Base-by-base conservation (phyloP, 1,140 invertebrate species). In the Diorhabda elongata region DNA sequence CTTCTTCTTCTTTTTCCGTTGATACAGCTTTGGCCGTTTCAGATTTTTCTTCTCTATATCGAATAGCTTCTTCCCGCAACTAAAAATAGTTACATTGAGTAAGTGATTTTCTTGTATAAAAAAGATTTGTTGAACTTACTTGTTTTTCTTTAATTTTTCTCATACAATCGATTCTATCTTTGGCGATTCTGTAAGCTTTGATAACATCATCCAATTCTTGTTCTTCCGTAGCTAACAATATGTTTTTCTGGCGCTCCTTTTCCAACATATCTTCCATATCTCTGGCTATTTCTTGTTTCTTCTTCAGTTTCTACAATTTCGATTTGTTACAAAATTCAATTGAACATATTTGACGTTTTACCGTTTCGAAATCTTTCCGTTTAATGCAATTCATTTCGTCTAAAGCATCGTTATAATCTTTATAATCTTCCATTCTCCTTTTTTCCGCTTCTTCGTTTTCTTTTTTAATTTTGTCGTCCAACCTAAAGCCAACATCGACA, bases 221-320 rank as follows among this genome's bases (percentile, higher is more conserved):
- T 44, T 76, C 73, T 65, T 78, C 75, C 62, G 73, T 73, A n/a
- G 62, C 58, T 26, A 71, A 58, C 11, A 69, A 62, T 43, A 56
- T 42, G 58, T 74, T 68, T 5, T 70, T 61, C 42, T 76, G 42
- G 47, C 73, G 73, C 44, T 80, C 75, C 44, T 80, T 72, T 44
- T 77, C 76, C 6, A 68, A 9, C 41, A 71, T 68, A 59, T 81
- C 81, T 60, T 81, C 79, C 61, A 77, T 82, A 56, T 82, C 80
- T 44, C 78, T 64, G 6, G 78, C 73, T 0, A 74, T 56, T 57
- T 71, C 63, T n/a, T 68, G 68, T 52, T 69, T 67, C 9, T 65
- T 66, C 26, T 43, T 62, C 8, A 62, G 3, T 69, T 69, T 70
- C 70, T 74, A 66, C n/a, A 69, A 66, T 56, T 57, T 52, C n/a